Base-by-base conservation (phyloP, 2,888 invertebrate species). In the Ptilodon capucinus region DNA sequence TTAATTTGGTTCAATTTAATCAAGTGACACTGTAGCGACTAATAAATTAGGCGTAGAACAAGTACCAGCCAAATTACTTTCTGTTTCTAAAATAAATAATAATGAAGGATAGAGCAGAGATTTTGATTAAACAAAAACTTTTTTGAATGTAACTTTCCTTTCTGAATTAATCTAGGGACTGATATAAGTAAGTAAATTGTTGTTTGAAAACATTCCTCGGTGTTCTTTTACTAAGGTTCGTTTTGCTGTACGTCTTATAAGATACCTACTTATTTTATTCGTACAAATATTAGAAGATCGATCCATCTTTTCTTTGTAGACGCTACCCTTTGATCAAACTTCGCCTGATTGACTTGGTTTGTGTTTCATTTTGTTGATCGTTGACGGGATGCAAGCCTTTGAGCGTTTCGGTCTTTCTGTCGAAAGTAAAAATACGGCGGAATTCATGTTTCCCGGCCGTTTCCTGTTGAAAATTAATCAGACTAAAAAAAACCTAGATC, bases 141-240 rank as follows among this genome's bases (percentile, higher is more conserved):
- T 62, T 60, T 60, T 53, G 60, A 63, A 60, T 45, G 60, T 51
- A 57, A 52, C 2, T 51, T 52, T 51, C 50, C 58, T 44, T 45
- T 48, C 16, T 41, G 58, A 46, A 64, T 71, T 64, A 60, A 57
- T 54, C 47, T 55, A 52, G 53, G 56, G 51, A 43, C 51, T 52
- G 51, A 51, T 53, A 55, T 55, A 54, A 51, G 46, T 52, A n/a
- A n/a, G n/a, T 7, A 60, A 64, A 67, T 65, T 64, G 57, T 63
- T 64, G 58, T 63, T 58, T 30, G 23, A 1, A 50, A 59, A 65
- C 56, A 64, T 69, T 57, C 49, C 58, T 59, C 48, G 30, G 36
- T 35, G 39, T 60, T 59, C 43, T 51, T 55, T 56, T 21, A 18
- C 7, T 1, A 57, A 57, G 44, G 50, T 61, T 52, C 47, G 42